Conservation (phyloP, 2,888 invertebrate species). For the Tromatobia lineatoria region DNA sequence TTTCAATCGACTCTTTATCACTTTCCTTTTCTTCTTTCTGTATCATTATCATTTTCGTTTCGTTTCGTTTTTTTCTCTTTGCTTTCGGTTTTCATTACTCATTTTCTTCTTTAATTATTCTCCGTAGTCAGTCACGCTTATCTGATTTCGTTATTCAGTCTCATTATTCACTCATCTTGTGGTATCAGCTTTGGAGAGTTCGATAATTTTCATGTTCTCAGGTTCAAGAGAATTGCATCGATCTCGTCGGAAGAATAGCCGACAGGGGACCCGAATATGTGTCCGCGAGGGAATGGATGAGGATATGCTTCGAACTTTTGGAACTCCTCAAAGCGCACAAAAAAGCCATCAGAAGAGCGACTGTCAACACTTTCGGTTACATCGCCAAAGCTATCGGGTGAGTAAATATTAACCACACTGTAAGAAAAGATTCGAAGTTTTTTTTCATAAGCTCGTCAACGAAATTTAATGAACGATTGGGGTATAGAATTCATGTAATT, state of each 20-base stretch:
- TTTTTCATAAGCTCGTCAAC: too few relatives aligned
- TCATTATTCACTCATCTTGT: too few relatives aligned
- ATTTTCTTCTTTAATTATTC: too few relatives aligned
- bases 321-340: slow-evolving; percentile 99
- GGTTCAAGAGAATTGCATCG: slow-evolving; percentile 99
- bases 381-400: slow-evolving; percentile 99
- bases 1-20: background rate
- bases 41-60: background rate
- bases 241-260: slow-evolving; percentile 99
- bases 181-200: too few relatives aligned
- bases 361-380: slow-evolving; percentile 99
- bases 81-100: too few relatives aligned
- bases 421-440: too few relatives aligned
- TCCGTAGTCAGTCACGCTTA: too few relatives aligned
- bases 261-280: slow-evolving; percentile 99
- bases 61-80: too few relatives aligned
- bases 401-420: slow-evolving; percentile 71
- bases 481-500: too few relatives aligned
- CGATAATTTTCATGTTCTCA: too few relatives aligned
- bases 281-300: slow-evolving; percentile 99
- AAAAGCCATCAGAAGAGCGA: slow-evolving; percentile 98
- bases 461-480: too few relatives aligned
- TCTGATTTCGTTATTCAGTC: too few relatives aligned
- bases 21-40: background rate
- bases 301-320: slow-evolving; percentile 99